phyloP scores from a whole-genome alignment of 2,113 vertebrate genomes.

The Oryzias javanicus region DNA sequence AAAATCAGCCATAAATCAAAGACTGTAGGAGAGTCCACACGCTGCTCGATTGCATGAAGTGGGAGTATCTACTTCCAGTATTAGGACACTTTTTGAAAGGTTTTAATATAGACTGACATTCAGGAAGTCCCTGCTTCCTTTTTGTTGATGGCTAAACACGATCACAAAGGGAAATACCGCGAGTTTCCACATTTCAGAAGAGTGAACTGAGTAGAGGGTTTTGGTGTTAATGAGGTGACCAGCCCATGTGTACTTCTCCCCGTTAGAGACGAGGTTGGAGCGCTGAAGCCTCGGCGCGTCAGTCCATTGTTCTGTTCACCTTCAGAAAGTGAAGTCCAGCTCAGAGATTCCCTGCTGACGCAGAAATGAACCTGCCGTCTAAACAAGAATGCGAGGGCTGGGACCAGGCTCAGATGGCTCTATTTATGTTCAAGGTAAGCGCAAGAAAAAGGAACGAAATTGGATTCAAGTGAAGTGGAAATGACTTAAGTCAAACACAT shows the following conservation, averaged over 20 bases:
- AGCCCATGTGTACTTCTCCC: conserved; percentile 37
- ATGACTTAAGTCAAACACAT: too few relatives aligned
- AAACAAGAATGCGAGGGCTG: conserved; percentile 82
- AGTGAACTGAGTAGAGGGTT: conserved; percentile 4
- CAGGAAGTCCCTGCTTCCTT: conserved; percentile 60
- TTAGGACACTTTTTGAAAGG: conserved; percentile 18
- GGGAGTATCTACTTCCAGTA: not conserved
- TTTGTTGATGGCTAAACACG: conserved; percentile 9
- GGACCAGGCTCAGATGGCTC: conserved; percentile 78
- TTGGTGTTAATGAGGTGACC: conserved; percentile 52
- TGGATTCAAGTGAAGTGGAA: too few relatives aligned
- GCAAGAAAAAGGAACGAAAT: not conserved
- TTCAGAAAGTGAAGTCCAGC: conserved; percentile 23
- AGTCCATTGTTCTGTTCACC: conserved; percentile 33
- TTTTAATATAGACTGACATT: conserved; percentile 11
- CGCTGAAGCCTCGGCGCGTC: conserved; percentile 22
- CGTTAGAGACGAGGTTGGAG: conserved; percentile 7
- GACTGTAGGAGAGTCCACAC: not conserved
- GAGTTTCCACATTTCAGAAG: conserved; percentile 11
- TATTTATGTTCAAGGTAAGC: conserved; percentile 81
- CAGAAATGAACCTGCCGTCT: conserved; percentile 79
- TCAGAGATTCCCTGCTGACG: conserved; percentile 36
- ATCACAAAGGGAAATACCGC: not conserved
- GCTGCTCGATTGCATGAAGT: not conserved
- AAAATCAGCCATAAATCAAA: too few relatives aligned